These are phyloP conservation scores for Bungarus multicinctus DNA, from an alignment of 2,113 vertebrate genomes.

Conservation along the genomic window DNA sequence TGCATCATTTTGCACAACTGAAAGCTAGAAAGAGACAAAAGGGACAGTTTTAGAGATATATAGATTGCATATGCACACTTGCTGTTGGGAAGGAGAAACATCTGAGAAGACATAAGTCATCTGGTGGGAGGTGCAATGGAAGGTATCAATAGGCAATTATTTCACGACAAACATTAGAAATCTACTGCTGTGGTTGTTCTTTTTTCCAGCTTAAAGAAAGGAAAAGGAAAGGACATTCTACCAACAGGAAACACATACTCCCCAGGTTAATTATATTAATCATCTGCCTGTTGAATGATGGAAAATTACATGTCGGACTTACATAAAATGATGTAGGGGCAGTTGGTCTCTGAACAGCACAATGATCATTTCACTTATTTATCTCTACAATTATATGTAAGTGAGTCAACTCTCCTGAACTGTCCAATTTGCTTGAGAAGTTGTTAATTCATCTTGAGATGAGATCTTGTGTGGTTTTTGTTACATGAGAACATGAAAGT, in stretches of 20 bases:
- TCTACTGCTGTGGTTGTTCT: slow-evolving; percentile 18
- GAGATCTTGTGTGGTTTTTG: not conserved
- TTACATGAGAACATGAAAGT: not conserved
- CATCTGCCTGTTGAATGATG: not conserved
- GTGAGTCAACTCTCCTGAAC: not conserved
- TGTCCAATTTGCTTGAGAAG: not conserved
- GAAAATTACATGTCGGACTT: not conserved
- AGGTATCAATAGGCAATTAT: not conserved
- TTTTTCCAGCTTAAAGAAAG: slow-evolving; percentile 26
- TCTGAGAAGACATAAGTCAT: not conserved
- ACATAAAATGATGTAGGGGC: not conserved
- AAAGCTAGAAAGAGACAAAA: not conserved
- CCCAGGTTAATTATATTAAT: not conserved
- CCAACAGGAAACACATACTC: not conserved
- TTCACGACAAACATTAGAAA: slow-evolving; percentile 59
- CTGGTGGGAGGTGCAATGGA: not conserved
- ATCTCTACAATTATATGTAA: not conserved
- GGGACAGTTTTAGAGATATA: not conserved
- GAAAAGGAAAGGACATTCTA: not conserved
- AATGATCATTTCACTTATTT: not conserved
- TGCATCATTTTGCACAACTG: not conserved
- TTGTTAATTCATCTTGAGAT: not conserved
- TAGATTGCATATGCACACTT: not conserved
- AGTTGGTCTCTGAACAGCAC: not conserved
- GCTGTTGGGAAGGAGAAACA: not conserved